phyloP scores from a whole-genome alignment of 2,888 invertebrate species.

The Thecocarcelia acutangulata region DNA sequence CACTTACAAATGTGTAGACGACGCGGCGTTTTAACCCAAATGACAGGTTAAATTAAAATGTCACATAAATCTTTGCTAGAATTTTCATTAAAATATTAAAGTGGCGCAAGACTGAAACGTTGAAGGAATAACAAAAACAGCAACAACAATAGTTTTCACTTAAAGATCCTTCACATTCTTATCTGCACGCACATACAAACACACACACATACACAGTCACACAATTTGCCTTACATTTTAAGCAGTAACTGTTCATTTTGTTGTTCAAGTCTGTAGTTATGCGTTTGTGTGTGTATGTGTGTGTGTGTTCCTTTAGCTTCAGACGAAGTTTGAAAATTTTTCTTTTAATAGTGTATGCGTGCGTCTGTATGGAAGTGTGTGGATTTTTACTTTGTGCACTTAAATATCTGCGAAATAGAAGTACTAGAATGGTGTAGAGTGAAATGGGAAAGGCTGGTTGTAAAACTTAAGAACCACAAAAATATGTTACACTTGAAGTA shows the following conservation, averaged over 20 bases:
- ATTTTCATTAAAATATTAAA: conserved; percentile 79
- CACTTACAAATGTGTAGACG: conserved; percentile 34
- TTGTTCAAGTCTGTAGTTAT: not conserved
- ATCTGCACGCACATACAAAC: not conserved
- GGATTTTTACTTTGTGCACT: too few relatives aligned
- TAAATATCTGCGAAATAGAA: not conserved
- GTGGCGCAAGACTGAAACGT: conserved; percentile 56
- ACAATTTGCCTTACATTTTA: not conserved
- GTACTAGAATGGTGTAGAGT: not conserved
- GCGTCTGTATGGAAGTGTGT: not conserved
- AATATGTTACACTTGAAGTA: conserved; percentile 65
- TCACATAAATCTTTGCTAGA: conserved; percentile 79
- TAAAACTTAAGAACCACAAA: conserved; percentile 62
- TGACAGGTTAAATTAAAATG: conserved; percentile 78
- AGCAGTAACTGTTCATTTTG: conserved; percentile 7
- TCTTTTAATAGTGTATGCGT: not conserved
- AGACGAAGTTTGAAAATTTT: not conserved
- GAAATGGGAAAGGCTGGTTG: not conserved
- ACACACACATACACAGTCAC: not conserved
- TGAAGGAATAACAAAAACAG: conserved; percentile 19
- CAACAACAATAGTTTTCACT: conserved; percentile 26
- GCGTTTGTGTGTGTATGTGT: too few relatives aligned
- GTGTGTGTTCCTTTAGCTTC: not conserved
- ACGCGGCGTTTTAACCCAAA: conserved; percentile 68
- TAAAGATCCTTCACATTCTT: conserved; percentile 25